Conservation (phyloP, 2,888 invertebrate genomes). For the Trilocha varians region DNA sequence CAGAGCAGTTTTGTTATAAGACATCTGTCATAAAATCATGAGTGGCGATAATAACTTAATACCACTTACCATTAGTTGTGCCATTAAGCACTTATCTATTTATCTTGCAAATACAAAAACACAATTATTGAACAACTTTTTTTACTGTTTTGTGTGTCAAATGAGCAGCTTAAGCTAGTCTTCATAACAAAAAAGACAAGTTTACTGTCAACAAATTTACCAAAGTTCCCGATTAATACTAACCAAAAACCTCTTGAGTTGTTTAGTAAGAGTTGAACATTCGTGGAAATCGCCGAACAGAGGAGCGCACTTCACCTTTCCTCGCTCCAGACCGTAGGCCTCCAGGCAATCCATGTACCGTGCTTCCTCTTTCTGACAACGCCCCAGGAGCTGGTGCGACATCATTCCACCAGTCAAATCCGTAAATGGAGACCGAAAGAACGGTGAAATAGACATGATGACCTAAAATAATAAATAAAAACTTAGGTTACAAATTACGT, state of each 20-base stretch:
- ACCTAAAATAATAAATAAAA: conserved; percentile 1
- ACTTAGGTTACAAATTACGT: conserved; percentile 45
- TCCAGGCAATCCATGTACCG: conserved; percentile 84
- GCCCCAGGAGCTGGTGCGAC: conserved; percentile 77
- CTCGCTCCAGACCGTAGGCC: conserved; percentile 82
- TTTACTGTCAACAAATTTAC: too few species aligned
- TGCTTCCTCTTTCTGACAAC: conserved; percentile 80
- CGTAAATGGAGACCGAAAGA: conserved; percentile 78
- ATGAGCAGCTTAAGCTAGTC: too few species aligned
- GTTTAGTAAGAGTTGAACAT: conserved; percentile 76
- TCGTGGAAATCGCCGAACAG: conserved; percentile 81
- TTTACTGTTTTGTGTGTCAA: too few species aligned
- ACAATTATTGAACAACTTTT: too few species aligned
- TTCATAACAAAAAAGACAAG: too few species aligned
- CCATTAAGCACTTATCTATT: too few species aligned
- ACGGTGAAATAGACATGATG: conserved; percentile 77
- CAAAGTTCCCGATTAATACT: too few species aligned
- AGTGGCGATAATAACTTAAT: too few species aligned
- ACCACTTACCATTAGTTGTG: too few species aligned
- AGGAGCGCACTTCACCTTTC: conserved; percentile 73
- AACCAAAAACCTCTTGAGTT: conserved; percentile 73
- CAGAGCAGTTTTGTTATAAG: too few species aligned
- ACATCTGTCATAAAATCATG: too few species aligned
- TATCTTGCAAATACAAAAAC: too few species aligned
- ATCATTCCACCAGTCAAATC: conserved; percentile 78